Conservation (phyloP, 1,140 invertebrate species). For the Ptiloglossa arizonensis region DNA sequence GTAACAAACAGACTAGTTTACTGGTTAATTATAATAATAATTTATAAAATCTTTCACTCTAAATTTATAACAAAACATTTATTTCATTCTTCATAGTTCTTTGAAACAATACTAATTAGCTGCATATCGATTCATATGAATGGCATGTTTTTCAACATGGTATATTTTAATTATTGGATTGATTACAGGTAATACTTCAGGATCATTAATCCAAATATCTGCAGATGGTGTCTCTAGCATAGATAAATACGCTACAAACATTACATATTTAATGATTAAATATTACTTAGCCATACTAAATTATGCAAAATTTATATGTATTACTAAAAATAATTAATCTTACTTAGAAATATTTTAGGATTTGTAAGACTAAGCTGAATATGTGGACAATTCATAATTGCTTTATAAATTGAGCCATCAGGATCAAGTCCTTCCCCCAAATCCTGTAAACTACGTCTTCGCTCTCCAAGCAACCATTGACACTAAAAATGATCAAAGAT, state of each 20-base stretch:
- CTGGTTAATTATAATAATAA: background rate
- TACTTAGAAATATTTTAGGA: constrained; percentile 84
- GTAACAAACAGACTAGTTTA: too few species aligned
- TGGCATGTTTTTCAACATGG: constrained; percentile 85
- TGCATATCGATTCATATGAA: constrained; percentile 74
- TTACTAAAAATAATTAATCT: constrained; percentile 20
- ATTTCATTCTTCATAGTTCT: background rate
- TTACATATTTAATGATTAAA: constrained; percentile 42
- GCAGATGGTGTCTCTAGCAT: constrained; percentile 85
- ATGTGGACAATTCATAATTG: constrained; percentile 85
- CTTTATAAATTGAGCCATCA: constrained; percentile 84
- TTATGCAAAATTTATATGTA: constrained; percentile 2
- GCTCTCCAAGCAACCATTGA: constrained; percentile 84
- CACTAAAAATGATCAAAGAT: constrained; percentile 78
- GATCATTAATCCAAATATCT: constrained; percentile 85
- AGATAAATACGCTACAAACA: constrained; percentile 84
- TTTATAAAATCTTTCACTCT: constrained; percentile 27
- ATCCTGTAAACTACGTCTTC: constrained; percentile 80
- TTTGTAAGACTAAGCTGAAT: constrained; percentile 86
- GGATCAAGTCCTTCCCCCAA: constrained; percentile 84
- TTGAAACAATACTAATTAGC: background rate
- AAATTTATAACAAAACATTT: constrained; percentile 50
- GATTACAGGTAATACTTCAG: constrained; percentile 84
- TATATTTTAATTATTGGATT: constrained; percentile 86
- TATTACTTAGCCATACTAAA: constrained; percentile 3